phyloP scores from a whole-genome alignment of 2,888 invertebrate genomes.

The Drosophila neutralis region DNA sequence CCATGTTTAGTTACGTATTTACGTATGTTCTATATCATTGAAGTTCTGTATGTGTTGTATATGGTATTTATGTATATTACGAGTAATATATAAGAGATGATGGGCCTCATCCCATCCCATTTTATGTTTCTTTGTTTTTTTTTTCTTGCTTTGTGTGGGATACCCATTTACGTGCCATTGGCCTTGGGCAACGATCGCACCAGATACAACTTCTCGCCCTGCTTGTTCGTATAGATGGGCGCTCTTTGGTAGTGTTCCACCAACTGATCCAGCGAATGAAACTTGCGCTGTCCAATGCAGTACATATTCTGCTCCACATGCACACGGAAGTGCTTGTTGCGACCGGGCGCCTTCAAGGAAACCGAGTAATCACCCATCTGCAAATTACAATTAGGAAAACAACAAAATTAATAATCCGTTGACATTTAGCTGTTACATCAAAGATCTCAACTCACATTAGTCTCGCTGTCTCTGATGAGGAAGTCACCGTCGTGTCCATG shows the following conservation, averaged over 20 bases:
- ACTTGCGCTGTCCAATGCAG: conserved; percentile 99
- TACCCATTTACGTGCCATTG: conserved; percentile 84
- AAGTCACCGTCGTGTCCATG: conserved; percentile 99
- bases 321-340: conserved; percentile 99
- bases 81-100: conserved; percentile 48
- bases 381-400: conserved; percentile 61
- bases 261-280: conserved; percentile 97
- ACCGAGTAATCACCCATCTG: conserved; percentile 99
- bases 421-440: background rate
- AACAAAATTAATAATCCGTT: background rate
- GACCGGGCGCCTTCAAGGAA: conserved; percentile 97
- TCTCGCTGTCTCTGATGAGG: conserved; percentile 99
- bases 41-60: conserved; percentile 45
- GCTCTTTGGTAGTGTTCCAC: conserved; percentile 99
- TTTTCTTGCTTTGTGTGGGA: background rate
- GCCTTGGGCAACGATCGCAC: conserved; percentile 95
- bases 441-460: conserved; percentile 92
- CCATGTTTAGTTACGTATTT: conserved; percentile 25
- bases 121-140: background rate
- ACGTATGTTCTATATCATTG: conserved; percentile 65
- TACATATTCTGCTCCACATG: conserved; percentile 96
- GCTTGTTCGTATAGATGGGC: conserved; percentile 99
- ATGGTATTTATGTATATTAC: conserved; percentile 57
- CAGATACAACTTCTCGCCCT: conserved; percentile 98
- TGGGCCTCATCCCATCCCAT: conserved; percentile 23